phyloP scores from a whole-genome alignment of 2,113 vertebrate species.

The Harpagus bidentatus region DNA sequence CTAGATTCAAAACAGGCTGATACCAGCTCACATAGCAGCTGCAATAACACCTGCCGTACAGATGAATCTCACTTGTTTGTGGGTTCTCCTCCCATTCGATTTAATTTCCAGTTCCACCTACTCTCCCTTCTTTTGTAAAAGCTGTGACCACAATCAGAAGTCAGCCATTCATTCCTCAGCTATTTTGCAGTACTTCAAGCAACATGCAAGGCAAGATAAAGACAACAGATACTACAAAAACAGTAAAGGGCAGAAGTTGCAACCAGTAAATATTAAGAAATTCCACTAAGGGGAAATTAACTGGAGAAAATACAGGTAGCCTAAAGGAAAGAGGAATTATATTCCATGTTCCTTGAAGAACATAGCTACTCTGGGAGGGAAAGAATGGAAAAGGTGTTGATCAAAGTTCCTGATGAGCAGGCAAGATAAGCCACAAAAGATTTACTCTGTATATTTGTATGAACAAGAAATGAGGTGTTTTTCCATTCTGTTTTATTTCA shows the following conservation, averaged over 20 bases:
- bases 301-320: background rate
- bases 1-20: background rate
- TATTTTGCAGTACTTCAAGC: background rate
- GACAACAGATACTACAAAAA: background rate
- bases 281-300: background rate
- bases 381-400: background rate
- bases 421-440: background rate
- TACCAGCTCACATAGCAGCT: background rate
- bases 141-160: background rate
- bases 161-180: background rate
- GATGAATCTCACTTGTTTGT: background rate
- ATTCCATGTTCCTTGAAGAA: background rate
- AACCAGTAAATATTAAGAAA: background rate
- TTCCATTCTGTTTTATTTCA: constrained; percentile 48
- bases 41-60: background rate
- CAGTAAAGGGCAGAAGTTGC: background rate
- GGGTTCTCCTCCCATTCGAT: background rate
- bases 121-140: background rate
- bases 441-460: background rate
- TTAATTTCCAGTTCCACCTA: background rate
- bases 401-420: background rate
- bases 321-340: background rate
- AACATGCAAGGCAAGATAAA: background rate
- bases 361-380: background rate
- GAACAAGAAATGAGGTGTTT: background rate